phyloP scores from a whole-genome alignment of 2,888 invertebrate genomes.

The Palloptera scutellata region DNA sequence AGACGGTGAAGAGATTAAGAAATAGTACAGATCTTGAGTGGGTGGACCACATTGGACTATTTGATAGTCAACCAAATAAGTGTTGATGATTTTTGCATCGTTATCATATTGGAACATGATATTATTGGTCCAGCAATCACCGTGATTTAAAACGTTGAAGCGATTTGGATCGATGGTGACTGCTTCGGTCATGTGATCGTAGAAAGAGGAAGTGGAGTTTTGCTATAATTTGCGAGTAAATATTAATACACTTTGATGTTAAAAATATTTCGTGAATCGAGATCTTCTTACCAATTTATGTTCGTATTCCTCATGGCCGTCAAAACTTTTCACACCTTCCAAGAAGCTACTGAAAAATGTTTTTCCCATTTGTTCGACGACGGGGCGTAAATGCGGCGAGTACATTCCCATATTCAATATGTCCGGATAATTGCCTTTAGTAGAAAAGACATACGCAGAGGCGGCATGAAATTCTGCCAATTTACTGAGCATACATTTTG shows the following conservation, averaged over 20 bases:
- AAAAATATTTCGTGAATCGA: not conserved
- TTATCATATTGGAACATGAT: constrained; percentile 52
- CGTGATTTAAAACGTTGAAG: constrained; percentile 56
- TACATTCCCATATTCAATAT: constrained; percentile 32
- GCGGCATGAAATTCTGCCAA: constrained; percentile 57
- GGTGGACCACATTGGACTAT: constrained; percentile 50
- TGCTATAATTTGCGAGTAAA: not conserved
- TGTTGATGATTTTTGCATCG: constrained; percentile 39
- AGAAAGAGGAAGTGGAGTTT: not conserved
- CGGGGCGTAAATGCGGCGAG: constrained; percentile 22
- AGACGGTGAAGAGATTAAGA: constrained; percentile 53
- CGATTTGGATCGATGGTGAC: constrained; percentile 39
- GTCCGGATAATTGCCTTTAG: constrained; percentile 40
- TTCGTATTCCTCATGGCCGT: constrained; percentile 39
- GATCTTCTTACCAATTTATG: constrained; percentile 47
- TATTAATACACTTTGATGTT: constrained; percentile 17
- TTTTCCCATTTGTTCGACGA: constrained; percentile 25
- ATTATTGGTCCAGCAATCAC: constrained; percentile 55
- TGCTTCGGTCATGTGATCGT: constrained; percentile 22
- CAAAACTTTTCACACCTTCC: constrained; percentile 29
- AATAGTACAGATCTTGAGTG: constrained; percentile 53
- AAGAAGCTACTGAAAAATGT: constrained; percentile 1
- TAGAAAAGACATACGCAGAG: constrained; percentile 37
- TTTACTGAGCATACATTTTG: constrained; percentile 47
- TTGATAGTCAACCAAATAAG: constrained; percentile 55